phyloP scores from a whole-genome alignment of 2,113 vertebrate genomes.

The Saguinus imperator region DNA sequence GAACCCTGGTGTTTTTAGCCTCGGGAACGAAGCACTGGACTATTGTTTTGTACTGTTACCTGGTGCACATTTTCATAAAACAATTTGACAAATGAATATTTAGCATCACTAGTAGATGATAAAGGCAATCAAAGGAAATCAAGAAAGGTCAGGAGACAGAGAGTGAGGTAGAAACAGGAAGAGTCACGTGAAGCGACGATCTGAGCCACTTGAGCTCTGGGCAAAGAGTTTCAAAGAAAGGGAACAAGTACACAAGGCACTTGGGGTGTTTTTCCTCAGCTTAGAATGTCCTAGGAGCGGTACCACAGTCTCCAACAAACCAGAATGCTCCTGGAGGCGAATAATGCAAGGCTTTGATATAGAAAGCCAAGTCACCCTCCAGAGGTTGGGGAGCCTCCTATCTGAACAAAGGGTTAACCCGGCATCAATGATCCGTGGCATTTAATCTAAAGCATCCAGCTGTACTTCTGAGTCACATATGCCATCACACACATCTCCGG shows the following conservation, averaged over 20 bases:
- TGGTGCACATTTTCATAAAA: not conserved
- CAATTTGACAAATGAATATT: not conserved
- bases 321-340: not conserved
- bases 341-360: not conserved
- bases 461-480: not conserved
- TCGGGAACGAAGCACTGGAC: not conserved
- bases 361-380: not conserved
- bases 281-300: no score
- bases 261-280: no score
- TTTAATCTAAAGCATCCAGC: not conserved
- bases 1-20: not conserved
- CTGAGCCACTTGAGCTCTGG: not conserved
- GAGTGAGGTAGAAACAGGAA: not conserved
- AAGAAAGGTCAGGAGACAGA: not conserved
- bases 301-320: not conserved
- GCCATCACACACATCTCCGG: not conserved
- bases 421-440: not conserved
- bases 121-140: not conserved
- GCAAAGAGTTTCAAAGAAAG: not conserved
- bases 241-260: not conserved
- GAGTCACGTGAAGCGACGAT: not conserved
- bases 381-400: not conserved
- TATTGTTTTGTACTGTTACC: not conserved
- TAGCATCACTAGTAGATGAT: not conserved
- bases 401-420: not conserved